A percentile compares a stretch with the other conserved stretches of the same genome.
These are phyloP conservation scores for Ctenoplectra terminalis DNA, from an alignment of 1,140 invertebrate genomes.

Conservation along the genomic window DNA sequence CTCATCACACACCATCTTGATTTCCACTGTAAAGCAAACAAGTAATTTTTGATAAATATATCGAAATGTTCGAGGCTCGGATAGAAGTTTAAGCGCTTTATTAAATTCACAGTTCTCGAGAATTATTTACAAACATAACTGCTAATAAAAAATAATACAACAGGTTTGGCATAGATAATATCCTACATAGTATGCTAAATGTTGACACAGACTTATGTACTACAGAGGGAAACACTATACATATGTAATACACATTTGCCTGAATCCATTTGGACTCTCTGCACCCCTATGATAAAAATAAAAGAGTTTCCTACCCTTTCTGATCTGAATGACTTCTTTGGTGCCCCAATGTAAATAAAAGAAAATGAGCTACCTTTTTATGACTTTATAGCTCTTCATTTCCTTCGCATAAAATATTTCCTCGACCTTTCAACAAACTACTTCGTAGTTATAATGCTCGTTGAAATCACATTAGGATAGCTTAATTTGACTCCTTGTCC, in stretches of 20 bases:
- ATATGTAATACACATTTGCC: constrained; percentile 26
- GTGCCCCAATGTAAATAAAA: constrained; percentile 44
- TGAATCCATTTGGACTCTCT: constrained; percentile 22
- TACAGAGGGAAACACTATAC: not conserved
- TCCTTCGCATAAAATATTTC: constrained; percentile 39
- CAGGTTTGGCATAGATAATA: no score
- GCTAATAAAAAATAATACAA: not conserved
- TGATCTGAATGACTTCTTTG: constrained; percentile 40
- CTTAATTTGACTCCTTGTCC: constrained; percentile 6
- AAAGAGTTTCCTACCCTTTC: constrained; percentile 58
- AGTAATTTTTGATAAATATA: constrained; percentile 13
- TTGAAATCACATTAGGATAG: constrained; percentile 24
- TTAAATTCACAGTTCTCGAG: not conserved
- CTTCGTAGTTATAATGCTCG: not conserved
- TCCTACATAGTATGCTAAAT: not conserved
- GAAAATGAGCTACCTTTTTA: constrained; percentile 42
- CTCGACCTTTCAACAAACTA: constrained; percentile 16
- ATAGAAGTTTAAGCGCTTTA: not conserved
- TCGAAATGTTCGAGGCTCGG: no score
- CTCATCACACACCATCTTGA: constrained; percentile 91
- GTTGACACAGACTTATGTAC: constrained; percentile 27
- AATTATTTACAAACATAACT: not conserved
- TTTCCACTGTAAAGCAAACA: constrained; percentile 88
- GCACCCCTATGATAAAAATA: constrained; percentile 56
- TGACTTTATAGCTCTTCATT: constrained; percentile 23